phyloP scores from a whole-genome alignment of 2,113 vertebrate genomes.

The Circaetus gallicus region DNA sequence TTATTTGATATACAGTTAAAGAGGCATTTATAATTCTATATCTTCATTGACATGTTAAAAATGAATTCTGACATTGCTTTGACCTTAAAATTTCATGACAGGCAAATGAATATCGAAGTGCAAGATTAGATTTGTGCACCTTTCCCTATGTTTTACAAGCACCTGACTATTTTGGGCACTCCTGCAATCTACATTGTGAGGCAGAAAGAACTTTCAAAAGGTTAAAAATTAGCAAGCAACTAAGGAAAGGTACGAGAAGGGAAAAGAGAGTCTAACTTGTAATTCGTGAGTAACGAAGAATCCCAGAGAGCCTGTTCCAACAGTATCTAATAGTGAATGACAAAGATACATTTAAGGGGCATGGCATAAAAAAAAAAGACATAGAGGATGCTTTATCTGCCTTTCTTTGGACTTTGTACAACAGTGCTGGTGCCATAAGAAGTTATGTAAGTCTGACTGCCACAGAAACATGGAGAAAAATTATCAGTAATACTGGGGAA shows the following conservation, averaged over 20 bases:
- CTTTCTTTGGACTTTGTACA: neutral
- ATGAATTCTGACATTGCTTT: neutral
- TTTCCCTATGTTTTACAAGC: neutral
- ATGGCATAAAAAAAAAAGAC: no score
- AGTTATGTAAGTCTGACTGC: neutral
- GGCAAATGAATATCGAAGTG: neutral
- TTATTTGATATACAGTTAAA: neutral
- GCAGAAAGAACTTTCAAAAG: neutral
- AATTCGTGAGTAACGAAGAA: neutral
- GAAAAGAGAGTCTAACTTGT: neutral
- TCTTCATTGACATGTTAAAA: neutral
- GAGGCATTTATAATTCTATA: neutral
- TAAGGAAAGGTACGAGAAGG: rapidly evolving
- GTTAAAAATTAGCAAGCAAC: neutral
- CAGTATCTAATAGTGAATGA: neutral
- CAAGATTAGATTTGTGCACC: neutral
- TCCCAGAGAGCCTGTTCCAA: neutral
- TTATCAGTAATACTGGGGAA: neutral
- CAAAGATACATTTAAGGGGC: rapidly evolving
- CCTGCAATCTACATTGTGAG: neutral
- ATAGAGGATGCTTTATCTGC: neutral
- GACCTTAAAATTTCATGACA: neutral
- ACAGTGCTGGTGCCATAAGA: neutral
- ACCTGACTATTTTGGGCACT: neutral
- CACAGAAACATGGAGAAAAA: neutral